phyloP scores from a whole-genome alignment of 2,888 invertebrate species.

The Ophioninae sp. region DNA sequence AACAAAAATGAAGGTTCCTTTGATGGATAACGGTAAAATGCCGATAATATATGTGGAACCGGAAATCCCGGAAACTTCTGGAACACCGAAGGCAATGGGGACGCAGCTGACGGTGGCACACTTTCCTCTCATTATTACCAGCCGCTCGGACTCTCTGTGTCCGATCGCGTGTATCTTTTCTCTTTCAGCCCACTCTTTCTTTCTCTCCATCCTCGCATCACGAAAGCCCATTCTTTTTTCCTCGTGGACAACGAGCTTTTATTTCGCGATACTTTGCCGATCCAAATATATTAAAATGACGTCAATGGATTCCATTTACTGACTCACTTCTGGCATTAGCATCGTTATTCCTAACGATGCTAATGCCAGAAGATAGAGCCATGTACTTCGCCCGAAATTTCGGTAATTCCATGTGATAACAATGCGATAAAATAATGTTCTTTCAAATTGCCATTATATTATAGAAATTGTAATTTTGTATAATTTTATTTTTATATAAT shows the following conservation, averaged over 20 bases:
- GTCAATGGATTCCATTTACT: conserved; percentile 13
- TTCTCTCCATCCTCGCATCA: not conserved
- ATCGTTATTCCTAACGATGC: too few relatives aligned
- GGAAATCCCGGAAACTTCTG: conserved; percentile 36
- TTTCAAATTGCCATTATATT: too few relatives aligned
- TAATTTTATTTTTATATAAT: too few relatives aligned
- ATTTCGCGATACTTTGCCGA: conserved; percentile 20
- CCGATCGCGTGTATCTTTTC: conserved; percentile 29
- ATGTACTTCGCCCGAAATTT: not conserved
- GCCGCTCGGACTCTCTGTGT: conserved; percentile 28
- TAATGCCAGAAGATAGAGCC: not conserved
- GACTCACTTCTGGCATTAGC: too few relatives aligned
- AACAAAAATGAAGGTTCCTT: conserved; percentile 50
- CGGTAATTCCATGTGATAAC: too few relatives aligned
- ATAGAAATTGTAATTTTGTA: too few relatives aligned
- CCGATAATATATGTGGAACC: conserved; percentile 35
- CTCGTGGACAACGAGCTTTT: conserved; percentile 9
- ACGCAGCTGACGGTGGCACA: conserved; percentile 35
- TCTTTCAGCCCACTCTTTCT: conserved; percentile 18
- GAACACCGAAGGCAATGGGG: not conserved
- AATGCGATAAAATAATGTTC: too few relatives aligned
- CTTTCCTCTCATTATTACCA: conserved; percentile 43
- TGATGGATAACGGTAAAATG: conserved; percentile 44
- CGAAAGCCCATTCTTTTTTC: conserved; percentile 5
- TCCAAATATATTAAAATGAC: not conserved